Evolutionary conservation across 2,797 vertebrate species (phyloP).

Genomic region (Salarias fasciatus): DNA sequence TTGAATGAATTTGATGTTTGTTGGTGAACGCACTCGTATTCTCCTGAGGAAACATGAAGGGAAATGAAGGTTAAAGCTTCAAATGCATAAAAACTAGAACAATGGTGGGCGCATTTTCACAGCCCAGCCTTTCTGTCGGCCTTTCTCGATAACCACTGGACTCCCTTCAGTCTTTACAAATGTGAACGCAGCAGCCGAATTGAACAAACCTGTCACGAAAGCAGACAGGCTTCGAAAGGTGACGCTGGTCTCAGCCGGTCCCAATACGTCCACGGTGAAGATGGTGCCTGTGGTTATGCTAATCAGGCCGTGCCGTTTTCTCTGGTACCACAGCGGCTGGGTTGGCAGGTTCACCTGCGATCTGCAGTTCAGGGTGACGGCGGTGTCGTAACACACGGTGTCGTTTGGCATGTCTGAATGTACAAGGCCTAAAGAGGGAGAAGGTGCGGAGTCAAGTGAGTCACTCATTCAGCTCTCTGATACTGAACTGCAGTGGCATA

Average conservation of each 20-base stretch:
- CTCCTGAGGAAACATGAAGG: conserved; percentile 54
- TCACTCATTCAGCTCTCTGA: no score
- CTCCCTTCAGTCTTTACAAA: no score
- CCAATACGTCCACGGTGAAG: rapidly evolving
- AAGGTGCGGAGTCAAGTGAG: no score
- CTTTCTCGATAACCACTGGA: no score
- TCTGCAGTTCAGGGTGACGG: rapidly evolving
- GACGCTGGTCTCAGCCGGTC: rapidly evolving
- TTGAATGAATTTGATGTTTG: rapidly evolving
- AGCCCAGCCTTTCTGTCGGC: no score
- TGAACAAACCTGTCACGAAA: conserved; percentile 76
- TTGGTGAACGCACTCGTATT: conserved; percentile 54
- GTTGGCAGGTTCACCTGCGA: rapidly evolving
- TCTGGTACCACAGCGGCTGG: neutral
- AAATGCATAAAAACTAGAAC: no score
- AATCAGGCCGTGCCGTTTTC: rapidly evolving
- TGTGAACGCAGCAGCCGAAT: neutral
- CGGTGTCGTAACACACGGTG: neutral
- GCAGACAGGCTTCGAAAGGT: rapidly evolving
- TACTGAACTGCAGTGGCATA: no score
- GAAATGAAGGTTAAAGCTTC: no score
- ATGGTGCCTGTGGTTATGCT: conserved; percentile 51
- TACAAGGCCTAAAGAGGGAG: conserved; percentile 68
- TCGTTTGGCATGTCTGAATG: rapidly evolving
- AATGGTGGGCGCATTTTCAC: no score